These are phyloP conservation scores for Lacanobia oleracea DNA, from an alignment of 2,888 invertebrate genomes.

Conservation along the genomic window DNA sequence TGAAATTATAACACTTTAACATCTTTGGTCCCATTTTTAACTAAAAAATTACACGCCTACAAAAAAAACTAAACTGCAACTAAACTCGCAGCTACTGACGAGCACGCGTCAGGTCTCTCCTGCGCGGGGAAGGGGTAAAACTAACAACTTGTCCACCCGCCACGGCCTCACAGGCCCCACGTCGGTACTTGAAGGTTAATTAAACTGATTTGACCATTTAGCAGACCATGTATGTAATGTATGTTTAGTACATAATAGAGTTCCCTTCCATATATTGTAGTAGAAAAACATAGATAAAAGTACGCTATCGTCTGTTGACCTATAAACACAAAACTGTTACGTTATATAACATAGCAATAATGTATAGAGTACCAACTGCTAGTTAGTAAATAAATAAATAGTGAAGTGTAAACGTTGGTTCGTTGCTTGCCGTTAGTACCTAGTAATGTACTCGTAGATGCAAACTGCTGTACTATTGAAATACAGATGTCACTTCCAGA, in stretches of 20 bases:
- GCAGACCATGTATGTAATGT: not conserved
- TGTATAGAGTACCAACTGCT: conserved; percentile 1
- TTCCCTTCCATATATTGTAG: conserved; percentile 16
- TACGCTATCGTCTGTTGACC: conserved; percentile 12
- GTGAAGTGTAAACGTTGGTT: conserved; percentile 19
- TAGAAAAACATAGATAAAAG: conserved; percentile 16
- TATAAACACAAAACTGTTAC: conserved; percentile 31
- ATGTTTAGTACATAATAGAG: conserved; percentile 9
- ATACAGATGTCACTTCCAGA: not conserved
- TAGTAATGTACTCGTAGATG: not conserved
- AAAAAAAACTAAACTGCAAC: no score
- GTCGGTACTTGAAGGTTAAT: no score
- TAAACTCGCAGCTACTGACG: no score
- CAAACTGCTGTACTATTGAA: not conserved
- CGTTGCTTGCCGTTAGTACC: conserved; percentile 22
- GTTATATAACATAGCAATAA: conserved; percentile 26
- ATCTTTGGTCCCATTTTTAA: no score
- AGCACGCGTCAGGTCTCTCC: no score
- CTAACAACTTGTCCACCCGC: no score
- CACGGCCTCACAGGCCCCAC: no score
- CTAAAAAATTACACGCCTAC: no score
- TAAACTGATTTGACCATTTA: not conserved
- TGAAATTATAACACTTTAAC: no score
- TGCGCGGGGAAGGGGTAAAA: no score
- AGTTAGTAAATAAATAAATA: conserved; percentile 24